Evolutionary conservation across 1,140 invertebrate species (phyloP).

Genomic region (Ceratitis capitata): DNA sequence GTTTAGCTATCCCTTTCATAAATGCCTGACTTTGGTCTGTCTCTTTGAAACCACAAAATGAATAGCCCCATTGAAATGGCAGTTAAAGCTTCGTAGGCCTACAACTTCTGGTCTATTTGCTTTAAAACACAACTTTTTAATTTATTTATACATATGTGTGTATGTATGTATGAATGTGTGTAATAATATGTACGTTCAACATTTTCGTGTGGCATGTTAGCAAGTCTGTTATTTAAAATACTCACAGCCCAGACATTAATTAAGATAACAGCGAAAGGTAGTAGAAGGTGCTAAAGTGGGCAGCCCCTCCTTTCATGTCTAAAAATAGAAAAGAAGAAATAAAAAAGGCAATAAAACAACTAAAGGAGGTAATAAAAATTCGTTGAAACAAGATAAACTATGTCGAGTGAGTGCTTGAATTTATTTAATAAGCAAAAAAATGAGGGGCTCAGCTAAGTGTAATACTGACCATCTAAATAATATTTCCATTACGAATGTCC

Average conservation of each 20-base stretch:
- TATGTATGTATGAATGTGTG: too few species aligned
- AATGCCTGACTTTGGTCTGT: too few species aligned
- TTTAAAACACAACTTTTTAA: slow-evolving; percentile 16
- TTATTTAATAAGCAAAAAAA: not conserved
- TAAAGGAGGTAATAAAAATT: not conserved
- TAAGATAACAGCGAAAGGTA: slow-evolving; percentile 32
- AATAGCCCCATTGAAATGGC: too few species aligned
- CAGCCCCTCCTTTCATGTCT: not conserved
- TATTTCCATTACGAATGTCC: not conserved
- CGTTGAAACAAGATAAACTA: not conserved
- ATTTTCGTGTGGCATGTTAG: slow-evolving; percentile 1
- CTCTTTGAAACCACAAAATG: not conserved
- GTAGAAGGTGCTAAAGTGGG: not conserved
- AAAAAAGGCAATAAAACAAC: not conserved
- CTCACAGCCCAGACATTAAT: slow-evolving; percentile 21
- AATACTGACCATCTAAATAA: not conserved
- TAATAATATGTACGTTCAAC: not conserved
- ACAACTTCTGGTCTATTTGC: not conserved
- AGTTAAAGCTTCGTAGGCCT: not conserved
- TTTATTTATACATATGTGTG: not conserved
- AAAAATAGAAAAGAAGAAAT: not conserved
- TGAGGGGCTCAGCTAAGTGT: too few species aligned
- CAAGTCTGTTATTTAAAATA: slow-evolving; percentile 19
- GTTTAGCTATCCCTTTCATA: too few species aligned
- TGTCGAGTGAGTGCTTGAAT: not conserved